Evolutionary conservation across 2,113 vertebrate species (phyloP), one percentile per base, ranked within the genome.

Genomic region (Menura novaehollandiae): DNA sequence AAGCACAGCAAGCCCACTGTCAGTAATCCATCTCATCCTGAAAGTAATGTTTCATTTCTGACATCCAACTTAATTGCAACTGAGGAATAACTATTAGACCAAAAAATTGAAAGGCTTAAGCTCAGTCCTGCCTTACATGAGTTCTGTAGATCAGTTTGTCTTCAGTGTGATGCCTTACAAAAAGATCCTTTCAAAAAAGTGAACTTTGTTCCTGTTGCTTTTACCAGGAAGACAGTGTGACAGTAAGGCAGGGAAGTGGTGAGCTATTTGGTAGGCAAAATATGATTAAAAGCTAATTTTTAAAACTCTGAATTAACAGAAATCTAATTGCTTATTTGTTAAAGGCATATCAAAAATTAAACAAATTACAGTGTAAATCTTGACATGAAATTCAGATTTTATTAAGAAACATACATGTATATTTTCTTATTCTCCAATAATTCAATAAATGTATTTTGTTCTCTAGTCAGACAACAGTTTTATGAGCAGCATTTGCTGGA

Each of bases 1-100:
- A 87, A 92, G 53, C 32, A 37, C 41, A 94, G 85, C 44, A 93
- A 89, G 60, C 15, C 59, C 66, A 63, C 82, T 95, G 76, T 74
- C 78, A 93, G 78, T 80, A 96, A 95, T 92, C 64, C 37, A 76
- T 91, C 79, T 95, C 88, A 91, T 91, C 84, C 76, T 95, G 63
- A 68, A 84, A 93, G 63, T 78, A 91, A 91, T 91, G 53, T 64
- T 96, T 94, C 79, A 94, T 85, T 96, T 94, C 88, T 97, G 91
- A 93, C 83, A 92, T 53, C 37, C 56, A 88, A 66, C 55, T 76
- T 97, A 96, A 93, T 92, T 95, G 56, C 60, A 91, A 94, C 79
- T 35, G 92, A 37, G 46, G 41, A 93, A 79, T 96, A 95, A 88
- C 68, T 69, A 89, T 79, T 89, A 85, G 85, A 96, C 72, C 8